These are phyloP conservation scores for Himalopsyche tibetana DNA, from an alignment of 2,888 invertebrate species.

Conservation along the genomic window DNA sequence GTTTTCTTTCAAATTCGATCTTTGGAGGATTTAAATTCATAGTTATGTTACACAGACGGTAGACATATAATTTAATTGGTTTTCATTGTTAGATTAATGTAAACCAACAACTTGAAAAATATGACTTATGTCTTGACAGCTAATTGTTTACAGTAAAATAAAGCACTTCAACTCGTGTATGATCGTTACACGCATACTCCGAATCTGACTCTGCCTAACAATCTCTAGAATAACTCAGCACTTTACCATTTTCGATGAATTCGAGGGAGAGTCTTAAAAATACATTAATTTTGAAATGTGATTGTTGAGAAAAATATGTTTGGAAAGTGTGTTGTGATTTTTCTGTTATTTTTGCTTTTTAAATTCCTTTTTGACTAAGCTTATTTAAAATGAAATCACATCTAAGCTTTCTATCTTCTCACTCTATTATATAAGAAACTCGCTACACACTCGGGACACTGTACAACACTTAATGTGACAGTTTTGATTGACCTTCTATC, in stretches of 20 bases:
- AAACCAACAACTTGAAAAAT: too few relatives aligned
- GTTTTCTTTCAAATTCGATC: too few relatives aligned
- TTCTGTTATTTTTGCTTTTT: not conserved
- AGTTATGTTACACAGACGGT: too few relatives aligned
- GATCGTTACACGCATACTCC: too few relatives aligned
- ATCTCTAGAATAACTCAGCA: too few relatives aligned
- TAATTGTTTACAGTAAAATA: too few relatives aligned
- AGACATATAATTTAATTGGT: too few relatives aligned
- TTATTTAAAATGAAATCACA: constrained; percentile 19
- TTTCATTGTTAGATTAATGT: too few relatives aligned
- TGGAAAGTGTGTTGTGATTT: constrained; percentile 16
- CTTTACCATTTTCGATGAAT: not conserved
- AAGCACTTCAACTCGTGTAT: too few relatives aligned
- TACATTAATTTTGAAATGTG: not conserved
- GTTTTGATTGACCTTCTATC: not conserved
- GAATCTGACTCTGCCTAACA: too few relatives aligned
- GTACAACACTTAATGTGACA: not conserved
- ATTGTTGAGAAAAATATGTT: not conserved
- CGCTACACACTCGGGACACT: not conserved
- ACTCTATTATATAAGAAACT: constrained; percentile 24
- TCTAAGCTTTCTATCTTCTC: constrained; percentile 26
- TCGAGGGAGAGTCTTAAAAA: not conserved
- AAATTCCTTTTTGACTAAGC: constrained; percentile 12
- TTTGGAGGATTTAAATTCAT: too few relatives aligned
- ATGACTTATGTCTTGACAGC: too few relatives aligned